phyloP scores from a whole-genome alignment of 2,113 vertebrate genomes.

The Ptilonorhynchus violaceus region DNA sequence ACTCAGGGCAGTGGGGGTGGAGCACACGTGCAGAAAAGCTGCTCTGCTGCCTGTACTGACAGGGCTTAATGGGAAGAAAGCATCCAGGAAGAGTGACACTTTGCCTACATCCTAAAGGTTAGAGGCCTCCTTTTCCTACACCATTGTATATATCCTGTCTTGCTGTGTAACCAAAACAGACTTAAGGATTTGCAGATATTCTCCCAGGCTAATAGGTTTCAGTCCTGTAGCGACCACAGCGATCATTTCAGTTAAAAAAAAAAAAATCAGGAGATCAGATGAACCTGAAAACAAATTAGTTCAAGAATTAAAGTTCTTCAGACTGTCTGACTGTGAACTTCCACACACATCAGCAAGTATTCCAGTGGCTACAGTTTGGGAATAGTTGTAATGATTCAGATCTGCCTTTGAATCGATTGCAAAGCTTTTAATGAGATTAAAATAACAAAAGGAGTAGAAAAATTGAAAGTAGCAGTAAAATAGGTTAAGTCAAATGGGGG shows the following conservation, averaged over 20 bases:
- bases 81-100: neutral
- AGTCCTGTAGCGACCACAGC: neutral
- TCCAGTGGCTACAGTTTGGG: neutral
- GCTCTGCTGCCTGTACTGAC: neutral
- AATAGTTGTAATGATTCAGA: neutral
- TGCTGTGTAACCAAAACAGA: neutral
- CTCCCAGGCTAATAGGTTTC: neutral
- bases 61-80: neutral
- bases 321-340: neutral
- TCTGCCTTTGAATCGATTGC: neutral
- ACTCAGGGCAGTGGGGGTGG: neutral
- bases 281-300: neutral
- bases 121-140: neutral
- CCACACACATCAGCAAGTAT: neutral
- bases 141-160: neutral
- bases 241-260: neutral
- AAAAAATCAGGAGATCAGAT: neutral
- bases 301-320: neutral
- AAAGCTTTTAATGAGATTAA: slow-evolving; percentile 2
- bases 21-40: neutral
- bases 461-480: slow-evolving; percentile 1
- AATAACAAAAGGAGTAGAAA: neutral
- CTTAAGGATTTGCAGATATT: neutral
- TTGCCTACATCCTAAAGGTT: neutral
- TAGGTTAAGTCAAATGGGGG: neutral